Percentiles rank a stretch among this genome's conserved stretches.
These are phyloP conservation scores for Meleagris gallopavo DNA, from an alignment of 2,113 vertebrate species.

Conservation along the genomic window DNA sequence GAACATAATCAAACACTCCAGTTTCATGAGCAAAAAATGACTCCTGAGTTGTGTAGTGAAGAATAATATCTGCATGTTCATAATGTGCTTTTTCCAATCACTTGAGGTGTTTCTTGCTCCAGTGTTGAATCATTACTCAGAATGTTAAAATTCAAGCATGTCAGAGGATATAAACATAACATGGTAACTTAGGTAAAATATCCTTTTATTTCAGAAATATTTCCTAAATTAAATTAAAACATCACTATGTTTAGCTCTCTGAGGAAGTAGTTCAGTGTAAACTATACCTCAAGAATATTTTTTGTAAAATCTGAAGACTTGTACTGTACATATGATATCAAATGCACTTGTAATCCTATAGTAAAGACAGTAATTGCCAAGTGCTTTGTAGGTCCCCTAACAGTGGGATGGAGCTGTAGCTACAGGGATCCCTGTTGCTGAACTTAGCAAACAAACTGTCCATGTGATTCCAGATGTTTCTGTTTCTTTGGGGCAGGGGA, in stretches of 20 bases:
- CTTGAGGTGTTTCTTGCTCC: not conserved
- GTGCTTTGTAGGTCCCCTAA: conserved; percentile 44
- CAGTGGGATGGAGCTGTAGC: conserved; percentile 54
- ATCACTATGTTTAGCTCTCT: conserved; percentile 18
- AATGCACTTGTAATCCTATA: conserved; percentile 28
- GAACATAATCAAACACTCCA: not conserved
- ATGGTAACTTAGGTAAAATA: conserved; percentile 30
- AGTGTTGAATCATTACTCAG: not conserved
- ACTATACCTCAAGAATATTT: conserved; percentile 21
- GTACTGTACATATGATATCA: not conserved
- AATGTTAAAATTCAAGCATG: conserved; percentile 28
- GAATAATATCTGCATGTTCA: conserved; percentile 5
- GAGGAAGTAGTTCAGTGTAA: conserved; percentile 15
- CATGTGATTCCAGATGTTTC: conserved; percentile 77
- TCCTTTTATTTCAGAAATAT: conserved; percentile 17
- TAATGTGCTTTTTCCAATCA: conserved; percentile 2
- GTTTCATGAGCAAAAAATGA: not conserved
- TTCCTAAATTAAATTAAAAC: conserved; percentile 55
- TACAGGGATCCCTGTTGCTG: conserved; percentile 62
- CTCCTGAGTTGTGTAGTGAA: not conserved
- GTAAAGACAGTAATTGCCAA: conserved; percentile 44
- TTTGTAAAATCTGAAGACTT: not conserved
- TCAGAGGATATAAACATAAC: conserved; percentile 44
- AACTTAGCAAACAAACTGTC: conserved; percentile 73
- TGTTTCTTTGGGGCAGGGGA: conserved; percentile 18